Base-by-base conservation (phyloP, 1,140 invertebrate genomes). In the Limonius californicus region DNA sequence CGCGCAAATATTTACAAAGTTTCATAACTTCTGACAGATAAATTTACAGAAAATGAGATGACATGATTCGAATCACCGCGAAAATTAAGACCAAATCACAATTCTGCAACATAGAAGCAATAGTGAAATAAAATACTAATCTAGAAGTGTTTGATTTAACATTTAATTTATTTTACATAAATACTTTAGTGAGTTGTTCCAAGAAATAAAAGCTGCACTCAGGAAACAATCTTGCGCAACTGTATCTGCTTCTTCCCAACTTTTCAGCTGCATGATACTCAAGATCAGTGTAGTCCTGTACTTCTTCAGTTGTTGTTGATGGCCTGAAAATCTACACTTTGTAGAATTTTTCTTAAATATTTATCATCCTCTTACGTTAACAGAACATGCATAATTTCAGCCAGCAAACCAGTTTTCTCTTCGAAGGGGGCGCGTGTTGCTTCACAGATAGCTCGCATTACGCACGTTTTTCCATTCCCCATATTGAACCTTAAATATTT, bases 361-460 rank as follows among this genome's bases (percentile, higher is more conserved):
- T n/a, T n/a, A n/a, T n/a, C n/a, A n/a, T n/a, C n/a, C n/a, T n/a
- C 84, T 84, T 78, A 88, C 86, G 84, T 87, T 43, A 89, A 72
- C 60, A 89, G 68, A 61, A 86, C 78, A 70, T 88, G 85, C 42
- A 88, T 63, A 54, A 88, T 75, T 78, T 88, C 85, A 23, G 83
- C 82, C 11, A 87, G 68, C 12, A 87, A 71, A n/a, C 82, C 82
- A 14, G 32, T 61, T 68, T 80, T 81, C 61, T 82, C 77, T 43
- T 81, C 75, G 1, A 87, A 73, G 0, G 87, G 85, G 57, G 81
- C 82, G 68, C 84, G 82, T 0, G 86, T 86, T 0, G 85, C 82
- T 70, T 91, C 87, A 68, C 89, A 90, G 60, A 90, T 86, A n/a
- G 84, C 84, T 35, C 86, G 82, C 63, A 89, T 69, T 19, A 90